Evolutionary conservation across 2,888 invertebrate genomes (phyloP), one percentile per base, ranked within the genome.

Genomic region (Caenorhabditis uteleia): DNA sequence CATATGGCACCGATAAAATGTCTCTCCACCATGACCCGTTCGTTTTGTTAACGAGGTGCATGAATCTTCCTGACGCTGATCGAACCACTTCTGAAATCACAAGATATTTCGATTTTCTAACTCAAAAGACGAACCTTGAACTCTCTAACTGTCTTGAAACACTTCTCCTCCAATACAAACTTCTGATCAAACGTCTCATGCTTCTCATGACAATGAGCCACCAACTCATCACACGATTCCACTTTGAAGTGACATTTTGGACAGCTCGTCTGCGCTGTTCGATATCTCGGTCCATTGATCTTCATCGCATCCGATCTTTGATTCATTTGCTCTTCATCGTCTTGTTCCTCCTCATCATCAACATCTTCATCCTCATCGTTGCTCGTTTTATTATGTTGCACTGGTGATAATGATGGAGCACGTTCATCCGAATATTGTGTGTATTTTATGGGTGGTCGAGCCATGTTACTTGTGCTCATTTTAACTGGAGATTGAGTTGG

Each of bases 1-100:
- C 42, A 39, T 50, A 26, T 50, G 50, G 21, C 50, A 61, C 7
- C 65, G 31, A 38, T 65, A 65, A 3, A 65, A 55, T 7, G 65
- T 65, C 16, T 65, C 65, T 1, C 65, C 65, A 8, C 49, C 58
- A 21, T 65, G 65, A 14, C 65, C 65, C 2, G 65, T 65, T n/a
- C 65, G 23, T 46, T 65, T 65, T 16, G 65, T 65, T 7, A 65
- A 40, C 5, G 58, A 58, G 0, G 65, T 65, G 23, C 65, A 65
- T 0, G 65, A 46, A 42, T 65, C 65, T 31, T 65, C 65, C 23
- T 65, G 65, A 0, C 65, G 54, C n/a, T 46, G 54, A 54, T 65
- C 65, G 34, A 65, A 65, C 65, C 65, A 65, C 20, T 53, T 49
- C 49, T 39, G 29, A 46, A 42, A 39, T 33, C 12, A 4, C 14